phyloP scores from a whole-genome alignment of 2,888 invertebrate genomes.

The Drosophila affinis region DNA sequence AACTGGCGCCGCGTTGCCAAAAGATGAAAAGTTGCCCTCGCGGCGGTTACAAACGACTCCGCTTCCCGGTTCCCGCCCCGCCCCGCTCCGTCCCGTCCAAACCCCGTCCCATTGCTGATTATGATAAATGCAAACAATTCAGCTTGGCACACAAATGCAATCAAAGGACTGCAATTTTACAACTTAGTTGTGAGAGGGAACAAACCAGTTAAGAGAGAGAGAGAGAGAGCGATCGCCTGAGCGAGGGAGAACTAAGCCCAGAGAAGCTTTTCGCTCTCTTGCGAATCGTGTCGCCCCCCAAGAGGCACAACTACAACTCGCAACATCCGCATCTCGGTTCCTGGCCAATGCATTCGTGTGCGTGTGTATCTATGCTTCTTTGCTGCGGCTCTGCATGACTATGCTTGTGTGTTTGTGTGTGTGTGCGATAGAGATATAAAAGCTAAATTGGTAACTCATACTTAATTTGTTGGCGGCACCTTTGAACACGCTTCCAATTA shows the following conservation, averaged over 20 bases:
- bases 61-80: constrained; percentile 16
- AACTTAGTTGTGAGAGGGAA: constrained; percentile 44
- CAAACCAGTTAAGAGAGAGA: constrained; percentile 62
- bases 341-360: constrained; percentile 27
- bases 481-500: constrained; percentile 84
- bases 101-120: constrained; percentile 55
- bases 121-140: constrained; percentile 77
- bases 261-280: constrained; percentile 17
- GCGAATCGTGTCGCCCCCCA: constrained; percentile 49
- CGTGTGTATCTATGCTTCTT: constrained; percentile 34
- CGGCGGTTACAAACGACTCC: constrained; percentile 61
- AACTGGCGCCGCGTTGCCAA: constrained; percentile 68
- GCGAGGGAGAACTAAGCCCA: constrained; percentile 20
- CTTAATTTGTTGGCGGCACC: constrained; percentile 84
- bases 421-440: constrained; percentile 82
- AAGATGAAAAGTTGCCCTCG: constrained; percentile 64
- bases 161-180: constrained; percentile 75
- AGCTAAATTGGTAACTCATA: constrained; percentile 83
- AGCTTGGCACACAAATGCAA: constrained; percentile 76
- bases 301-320: constrained; percentile 36
- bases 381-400: constrained; percentile 7
- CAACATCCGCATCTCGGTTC: constrained; percentile 55
- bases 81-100: not conserved
- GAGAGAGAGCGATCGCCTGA: constrained; percentile 17
- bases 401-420: constrained; percentile 19